Evolutionary conservation across 2,888 invertebrate genomes (phyloP).

Genomic region (Thymelicus acteon): DNA sequence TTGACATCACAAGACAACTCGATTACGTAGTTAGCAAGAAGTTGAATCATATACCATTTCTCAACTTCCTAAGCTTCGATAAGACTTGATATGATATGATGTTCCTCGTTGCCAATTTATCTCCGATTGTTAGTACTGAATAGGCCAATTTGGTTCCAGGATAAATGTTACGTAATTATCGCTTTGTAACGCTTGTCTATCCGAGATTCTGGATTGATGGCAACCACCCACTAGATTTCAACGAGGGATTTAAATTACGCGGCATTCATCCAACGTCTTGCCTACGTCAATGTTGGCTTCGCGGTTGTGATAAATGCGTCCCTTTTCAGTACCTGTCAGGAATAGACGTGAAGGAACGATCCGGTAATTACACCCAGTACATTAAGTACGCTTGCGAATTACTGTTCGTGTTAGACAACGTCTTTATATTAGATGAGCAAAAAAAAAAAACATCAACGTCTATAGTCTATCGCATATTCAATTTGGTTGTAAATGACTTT

Average conservation of each 20-base stretch:
- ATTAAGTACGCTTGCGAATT: slow-evolving; percentile 9
- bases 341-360: slow-evolving; percentile 61
- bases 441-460: no score
- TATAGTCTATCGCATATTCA: no score
- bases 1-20: neutral
- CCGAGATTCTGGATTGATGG: slow-evolving; percentile 61
- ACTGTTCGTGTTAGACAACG: no score
- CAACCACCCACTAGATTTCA: slow-evolving; percentile 63
- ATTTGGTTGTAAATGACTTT: no score
- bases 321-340: slow-evolving; percentile 68
- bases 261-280: slow-evolving; percentile 66
- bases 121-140: slow-evolving; percentile 31
- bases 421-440: no score
- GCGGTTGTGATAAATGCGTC: slow-evolving; percentile 70
- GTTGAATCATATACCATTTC: neutral
- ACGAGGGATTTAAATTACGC: slow-evolving; percentile 69
- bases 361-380: slow-evolving; percentile 57
- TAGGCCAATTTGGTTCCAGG: slow-evolving; percentile 44
- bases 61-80: slow-evolving; percentile 6
- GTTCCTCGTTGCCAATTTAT: slow-evolving; percentile 32
- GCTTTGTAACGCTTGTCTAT: slow-evolving; percentile 50
- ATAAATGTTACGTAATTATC: slow-evolving; percentile 63
- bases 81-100: neutral
- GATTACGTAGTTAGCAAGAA: no score
- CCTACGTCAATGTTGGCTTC: slow-evolving; percentile 62